Evolutionary conservation across 2,888 invertebrate genomes (phyloP).

Genomic region (Acleris sparsana): DNA sequence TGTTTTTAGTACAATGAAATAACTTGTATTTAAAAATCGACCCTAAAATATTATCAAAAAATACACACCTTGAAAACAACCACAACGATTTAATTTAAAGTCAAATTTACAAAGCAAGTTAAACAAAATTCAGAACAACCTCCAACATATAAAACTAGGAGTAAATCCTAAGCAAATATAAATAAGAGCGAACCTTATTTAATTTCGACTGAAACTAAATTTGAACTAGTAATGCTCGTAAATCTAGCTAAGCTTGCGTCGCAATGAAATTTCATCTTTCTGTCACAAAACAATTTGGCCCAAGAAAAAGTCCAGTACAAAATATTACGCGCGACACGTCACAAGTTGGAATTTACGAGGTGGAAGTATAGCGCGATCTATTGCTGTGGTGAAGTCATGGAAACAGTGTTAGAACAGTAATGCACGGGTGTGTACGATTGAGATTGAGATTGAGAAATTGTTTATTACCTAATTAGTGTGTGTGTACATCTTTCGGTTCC

Average conservation of each 20-base stretch:
- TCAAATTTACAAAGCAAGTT: neutral
- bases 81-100: neutral
- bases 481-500: no score
- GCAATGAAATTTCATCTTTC: constrained; percentile 34
- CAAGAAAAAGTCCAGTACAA: constrained; percentile 35
- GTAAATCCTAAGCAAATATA: constrained; percentile 11
- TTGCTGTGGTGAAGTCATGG: constrained; percentile 25
- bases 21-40: no score
- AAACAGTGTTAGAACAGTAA: neutral
- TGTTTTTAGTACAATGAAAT: no score
- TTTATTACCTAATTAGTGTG: no score
- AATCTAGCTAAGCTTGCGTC: constrained; percentile 20
- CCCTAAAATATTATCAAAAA: no score
- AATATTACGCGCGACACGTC: constrained; percentile 32
- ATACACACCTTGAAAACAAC: no score
- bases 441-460: no score
- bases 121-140: neutral
- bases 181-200: neutral
- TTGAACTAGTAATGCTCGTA: constrained; percentile 18
- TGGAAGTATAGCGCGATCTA: constrained; percentile 28
- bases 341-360: constrained; percentile 27
- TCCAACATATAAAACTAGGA: no score
- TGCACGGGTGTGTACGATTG: neutral
- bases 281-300: constrained; percentile 37
- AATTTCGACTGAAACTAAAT: neutral